These are phyloP conservation scores for Theocolax elegans DNA, from an alignment of 1,140 invertebrate genomes.

Conservation along the genomic window DNA sequence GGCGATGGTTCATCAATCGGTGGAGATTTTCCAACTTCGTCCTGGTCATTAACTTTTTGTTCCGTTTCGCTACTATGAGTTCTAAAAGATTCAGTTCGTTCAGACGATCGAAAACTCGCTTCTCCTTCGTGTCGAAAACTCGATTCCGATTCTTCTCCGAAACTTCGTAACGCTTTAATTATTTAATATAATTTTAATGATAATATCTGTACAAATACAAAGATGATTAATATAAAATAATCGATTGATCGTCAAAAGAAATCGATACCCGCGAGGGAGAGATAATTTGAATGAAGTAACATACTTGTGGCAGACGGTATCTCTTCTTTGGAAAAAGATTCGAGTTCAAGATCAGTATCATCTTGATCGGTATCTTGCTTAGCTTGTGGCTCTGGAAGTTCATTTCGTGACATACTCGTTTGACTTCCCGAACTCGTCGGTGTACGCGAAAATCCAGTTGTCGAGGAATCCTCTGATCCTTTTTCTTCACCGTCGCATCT, in stretches of 20 bases:
- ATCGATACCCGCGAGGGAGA: too few species aligned
- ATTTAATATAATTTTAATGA: too few species aligned
- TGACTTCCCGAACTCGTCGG: too few species aligned
- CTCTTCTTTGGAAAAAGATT: constrained; percentile 52
- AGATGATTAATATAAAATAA: too few species aligned
- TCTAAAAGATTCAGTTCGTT: background rate
- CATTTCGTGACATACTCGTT: too few species aligned
- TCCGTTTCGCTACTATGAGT: background rate
- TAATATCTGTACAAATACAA: too few species aligned
- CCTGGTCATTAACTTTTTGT: background rate
- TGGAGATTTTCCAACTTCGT: background rate
- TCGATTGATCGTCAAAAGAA: too few species aligned
- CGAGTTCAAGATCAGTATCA: constrained; percentile 55
- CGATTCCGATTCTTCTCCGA: constrained; percentile 12
- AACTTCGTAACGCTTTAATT: constrained; percentile 28
- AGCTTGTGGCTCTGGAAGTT: background rate
- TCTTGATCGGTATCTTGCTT: constrained; percentile 60
- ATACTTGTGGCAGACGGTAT: too few species aligned
- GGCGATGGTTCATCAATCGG: background rate
- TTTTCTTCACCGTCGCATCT: constrained; percentile 56
- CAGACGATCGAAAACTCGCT: background rate
- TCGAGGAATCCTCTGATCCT: too few species aligned
- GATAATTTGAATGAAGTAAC: too few species aligned
- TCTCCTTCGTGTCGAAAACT: constrained; percentile 21
- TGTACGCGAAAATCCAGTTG: background rate